phyloP scores from a whole-genome alignment of 53 echinoderm and acorn worm genomes.

The Patiria pectinifera region DNA sequence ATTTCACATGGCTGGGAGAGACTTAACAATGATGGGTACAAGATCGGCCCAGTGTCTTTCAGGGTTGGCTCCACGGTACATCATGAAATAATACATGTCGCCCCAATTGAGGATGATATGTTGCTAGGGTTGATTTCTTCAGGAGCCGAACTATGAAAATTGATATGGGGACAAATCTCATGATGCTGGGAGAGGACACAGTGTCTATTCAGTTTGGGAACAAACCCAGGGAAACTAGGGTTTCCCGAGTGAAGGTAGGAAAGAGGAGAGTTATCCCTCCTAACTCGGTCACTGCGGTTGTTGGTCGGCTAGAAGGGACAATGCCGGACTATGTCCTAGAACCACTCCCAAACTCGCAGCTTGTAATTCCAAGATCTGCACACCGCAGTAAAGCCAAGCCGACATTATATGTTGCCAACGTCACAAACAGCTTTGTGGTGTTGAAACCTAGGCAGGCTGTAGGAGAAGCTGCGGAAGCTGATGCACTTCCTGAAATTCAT shows the following conservation, averaged over 20 bases:
- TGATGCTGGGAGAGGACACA: constrained; percentile 28
- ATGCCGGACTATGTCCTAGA: constrained; percentile 13
- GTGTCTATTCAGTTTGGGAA: constrained; percentile 27
- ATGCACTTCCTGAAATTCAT: constrained; percentile 14
- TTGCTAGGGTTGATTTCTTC: constrained; percentile 14
- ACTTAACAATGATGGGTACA: not conserved
- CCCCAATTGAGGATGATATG: constrained; percentile 7
- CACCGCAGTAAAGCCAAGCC: constrained; percentile 14
- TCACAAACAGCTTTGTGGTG: constrained; percentile 27
- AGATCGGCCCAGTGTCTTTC: not conserved
- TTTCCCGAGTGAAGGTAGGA: constrained; percentile 23
- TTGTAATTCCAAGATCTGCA: constrained; percentile 29
- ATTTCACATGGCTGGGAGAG: constrained; percentile 12
- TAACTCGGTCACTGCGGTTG: constrained; percentile 7
- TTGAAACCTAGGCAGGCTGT: constrained; percentile 32
- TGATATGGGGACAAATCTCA: constrained; percentile 28
- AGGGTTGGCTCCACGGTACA: constrained; percentile 10
- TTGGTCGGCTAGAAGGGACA: not conserved
- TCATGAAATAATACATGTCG: not conserved
- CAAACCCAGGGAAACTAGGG: constrained; percentile 10
- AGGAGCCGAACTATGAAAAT: not conserved
- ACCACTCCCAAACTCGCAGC: not conserved
- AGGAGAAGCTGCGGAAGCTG: constrained; percentile 30
- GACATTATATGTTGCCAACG: constrained; percentile 30
- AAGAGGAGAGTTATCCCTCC: constrained; percentile 47